Evolutionary conservation across 2,113 vertebrate species (phyloP), one percentile per base, ranked within the genome.

Genomic region (Drymodes brunneopygia): DNA sequence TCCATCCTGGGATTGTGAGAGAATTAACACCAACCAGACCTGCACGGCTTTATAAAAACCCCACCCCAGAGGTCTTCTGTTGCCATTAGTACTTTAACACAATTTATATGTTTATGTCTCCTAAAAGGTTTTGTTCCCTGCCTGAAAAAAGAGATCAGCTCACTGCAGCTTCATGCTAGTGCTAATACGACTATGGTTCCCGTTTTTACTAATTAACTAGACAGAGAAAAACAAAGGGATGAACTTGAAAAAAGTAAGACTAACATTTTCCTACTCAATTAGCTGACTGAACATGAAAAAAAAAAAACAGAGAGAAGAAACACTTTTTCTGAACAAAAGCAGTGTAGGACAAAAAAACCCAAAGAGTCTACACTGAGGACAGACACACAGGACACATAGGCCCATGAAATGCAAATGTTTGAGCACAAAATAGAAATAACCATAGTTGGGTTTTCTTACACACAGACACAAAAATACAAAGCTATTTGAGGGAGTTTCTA

Each of bases 31-130:
- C 38, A 48, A 15, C 25, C 47, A 28, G 28, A 61, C 82, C 33
- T 10, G 35, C 27, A 20, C 0, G 0, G 44, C 45, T 72, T 50
- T 58, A 31, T 6, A 44, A 62, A 82, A 61, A 33, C 0, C 21
- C 7, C 24, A 89, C 22, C 27, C 13, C 31, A 31, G 28, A 53
- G 25, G 17, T 82, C 70, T 38, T 86, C 47, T 70, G 5, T 50
- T 54, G 19, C 17, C 2, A 11, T 28, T 53, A 73, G 42, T 36
- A 38, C 53, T 67, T 69, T 48, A 33, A 82, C 0, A 2, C 3
- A 14, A 45, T 66, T 48, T 50, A 48, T 25, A n/a, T 4, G 7
- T 54, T 67, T 64, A 35, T 21, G 8, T 64, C 62, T 90, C 81
- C 86, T 78, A 61, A 82, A 82, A 58, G 33, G 31, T 36, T 56